Base-by-base conservation (phyloP, 2,113 vertebrate species). In the Ameiurus melas region DNA sequence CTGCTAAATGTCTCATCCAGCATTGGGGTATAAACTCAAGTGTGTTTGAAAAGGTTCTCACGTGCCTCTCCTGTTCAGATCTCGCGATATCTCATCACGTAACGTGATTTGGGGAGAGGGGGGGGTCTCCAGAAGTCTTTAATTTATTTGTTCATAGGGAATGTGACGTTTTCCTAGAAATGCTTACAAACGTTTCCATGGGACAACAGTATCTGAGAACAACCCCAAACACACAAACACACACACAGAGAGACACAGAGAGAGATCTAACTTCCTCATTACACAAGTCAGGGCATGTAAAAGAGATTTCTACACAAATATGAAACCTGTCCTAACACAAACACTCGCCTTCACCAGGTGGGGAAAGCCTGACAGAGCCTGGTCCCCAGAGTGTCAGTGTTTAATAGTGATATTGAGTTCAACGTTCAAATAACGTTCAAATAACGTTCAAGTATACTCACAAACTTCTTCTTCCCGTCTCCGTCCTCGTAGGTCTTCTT, bases 391-490 rank as follows among this genome's bases (percentile, higher is more conserved):
- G 73, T 39, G 71, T 36, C 16, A 4, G 70, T 20, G 1, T 73
- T 17, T 20, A 2, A 75, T 8, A 9, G 36, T 9, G 2, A 39
- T 33, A 36, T 3, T 39, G 3, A 43, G 2, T 36, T 36, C 36
- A 36, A 36, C 36, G 36, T 36, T 36, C 36, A 36, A 36, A 36
- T 36, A 36, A 36, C 36, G 36, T 36, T 36, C 36, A 36, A 36
- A 36, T 36, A n/a, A n/a, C n/a, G n/a, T n/a, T n/a, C n/a, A n/a
- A n/a, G 25, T 19, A 20, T 94, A 96, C 96, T 94, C 90, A 96
- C 96, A 94, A 96, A 96, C 91, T 96, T 96, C 94, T 96, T 96
- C 84, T 95, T 96, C 57, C 92, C 92, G 1, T 96, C 95, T 92
- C 94, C 95, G 85, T 96, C 95, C 2, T 96, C 96, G 14, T 92